phyloP scores from a whole-genome alignment of 92 coral and sea anemone genomes.

The Galaxea fascicularis region DNA sequence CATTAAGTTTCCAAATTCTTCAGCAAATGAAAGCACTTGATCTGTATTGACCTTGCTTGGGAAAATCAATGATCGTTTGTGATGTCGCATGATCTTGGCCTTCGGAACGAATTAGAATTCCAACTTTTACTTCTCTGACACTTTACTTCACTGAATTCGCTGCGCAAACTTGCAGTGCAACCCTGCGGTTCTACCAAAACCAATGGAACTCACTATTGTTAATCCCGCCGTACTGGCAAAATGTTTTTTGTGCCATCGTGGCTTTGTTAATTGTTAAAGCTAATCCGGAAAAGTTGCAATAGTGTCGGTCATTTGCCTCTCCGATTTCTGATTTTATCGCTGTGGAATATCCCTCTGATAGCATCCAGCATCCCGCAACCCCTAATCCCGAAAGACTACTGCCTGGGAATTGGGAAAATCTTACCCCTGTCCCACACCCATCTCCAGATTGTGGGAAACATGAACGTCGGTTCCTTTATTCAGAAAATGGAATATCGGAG shows the following conservation, averaged over 20 bases:
- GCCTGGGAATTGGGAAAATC: neutral
- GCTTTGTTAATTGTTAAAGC: neutral
- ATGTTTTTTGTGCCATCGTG: too few relatives aligned
- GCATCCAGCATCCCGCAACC: neutral
- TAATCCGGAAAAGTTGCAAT: neutral
- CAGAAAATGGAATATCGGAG: too few relatives aligned
- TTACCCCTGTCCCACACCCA: too few relatives aligned
- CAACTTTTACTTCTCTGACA: neutral
- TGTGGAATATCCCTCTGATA: neutral
- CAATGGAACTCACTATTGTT: too few relatives aligned
- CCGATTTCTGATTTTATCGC: neutral
- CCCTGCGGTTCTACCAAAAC: neutral
- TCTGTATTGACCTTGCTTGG: neutral
- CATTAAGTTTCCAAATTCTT: slow-evolving; percentile 1
- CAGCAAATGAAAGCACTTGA: neutral
- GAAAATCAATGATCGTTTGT: slow-evolving; percentile 21
- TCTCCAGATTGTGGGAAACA: too few relatives aligned
- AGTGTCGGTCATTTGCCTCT: too few relatives aligned
- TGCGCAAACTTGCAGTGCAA: neutral
- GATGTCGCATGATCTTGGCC: slow-evolving; percentile 28
- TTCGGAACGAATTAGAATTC: neutral
- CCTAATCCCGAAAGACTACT: neutral
- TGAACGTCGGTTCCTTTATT: too few relatives aligned
- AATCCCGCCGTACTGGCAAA: too few relatives aligned
- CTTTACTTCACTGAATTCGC: neutral